These are phyloP conservation scores for Eutolmus rufibarbis DNA, from an alignment of 2,888 invertebrate genomes.

Conservation along the genomic window DNA sequence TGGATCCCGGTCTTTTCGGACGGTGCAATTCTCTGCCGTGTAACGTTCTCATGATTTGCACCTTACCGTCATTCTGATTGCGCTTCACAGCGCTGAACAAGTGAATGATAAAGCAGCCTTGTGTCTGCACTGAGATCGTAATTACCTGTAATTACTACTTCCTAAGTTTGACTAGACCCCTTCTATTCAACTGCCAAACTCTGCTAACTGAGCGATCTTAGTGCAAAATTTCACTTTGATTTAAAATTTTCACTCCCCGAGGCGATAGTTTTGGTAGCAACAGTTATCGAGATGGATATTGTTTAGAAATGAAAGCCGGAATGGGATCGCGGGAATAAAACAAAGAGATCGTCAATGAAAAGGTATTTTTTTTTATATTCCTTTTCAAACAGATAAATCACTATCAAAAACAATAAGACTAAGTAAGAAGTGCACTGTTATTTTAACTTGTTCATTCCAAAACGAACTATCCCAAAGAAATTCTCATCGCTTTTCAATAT, in stretches of 20 bases:
- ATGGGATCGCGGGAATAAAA: neutral
- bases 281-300: neutral
- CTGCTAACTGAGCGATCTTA: neutral
- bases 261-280: neutral
- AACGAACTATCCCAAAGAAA: neutral
- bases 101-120: neutral
- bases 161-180: neutral
- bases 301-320: neutral
- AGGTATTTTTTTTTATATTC: neutral
- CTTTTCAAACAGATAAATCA: neutral
- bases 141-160: neutral
- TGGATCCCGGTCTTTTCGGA: neutral
- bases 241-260: neutral
- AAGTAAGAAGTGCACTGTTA: neutral
- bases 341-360: neutral
- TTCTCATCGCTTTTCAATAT: neutral
- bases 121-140: neutral
- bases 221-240: constrained; percentile 3
- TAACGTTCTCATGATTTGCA: neutral
- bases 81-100: neutral
- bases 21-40: neutral
- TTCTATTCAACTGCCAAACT: constrained; percentile 5
- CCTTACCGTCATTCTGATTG: neutral
- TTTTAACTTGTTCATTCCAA: neutral
- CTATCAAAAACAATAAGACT: neutral